Base-by-base conservation (phyloP, 2,113 vertebrate genomes). In the Hucho hucho region DNA sequence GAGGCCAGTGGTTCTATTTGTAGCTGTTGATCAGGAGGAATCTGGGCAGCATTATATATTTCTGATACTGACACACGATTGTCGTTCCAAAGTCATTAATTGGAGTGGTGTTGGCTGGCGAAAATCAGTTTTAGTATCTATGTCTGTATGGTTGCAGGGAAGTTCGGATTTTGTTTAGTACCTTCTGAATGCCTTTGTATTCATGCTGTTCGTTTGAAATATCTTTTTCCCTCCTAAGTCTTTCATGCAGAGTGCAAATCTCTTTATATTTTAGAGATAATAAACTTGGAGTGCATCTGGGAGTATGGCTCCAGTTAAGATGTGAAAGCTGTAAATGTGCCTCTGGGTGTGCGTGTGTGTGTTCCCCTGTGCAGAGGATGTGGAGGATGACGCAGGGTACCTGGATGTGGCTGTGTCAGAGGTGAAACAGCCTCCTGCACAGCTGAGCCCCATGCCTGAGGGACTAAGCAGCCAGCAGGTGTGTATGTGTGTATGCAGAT, bases 391-490 rank as follows among this genome's bases (percentile, higher is more conserved):
- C 73, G 94, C 95, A 16, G 96, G 96, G 0, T 97, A 97, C 88
- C 87, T 98, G 89, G 97, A 98, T 79, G 94, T 98, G 72, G 90
- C 92, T 0, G 90, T 97, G 74, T 94, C 95, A 0, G 97, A 98
- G 25, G 79, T 92, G 74, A 95, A 95, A 81, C 95, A 96, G 70
- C 95, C 95, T 0, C 95, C 95, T 0, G 95, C 97, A 0, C 93
- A 98, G 80, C 93, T 99, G 75, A 93, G 95, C 64, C 95, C 96
- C 46, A 98, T 97, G 95, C 97, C 97, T 0, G 93, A 96, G 1
- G 97, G 97, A 59, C 93, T 98, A 75, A 97, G 87, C 87, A 95
- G 92, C 1, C 95, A 98, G 84, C 97, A 99, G 96, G 97, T 98
- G 70, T 75, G 20, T 43, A 11, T 29, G 24, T 24, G 12, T 25